These are phyloP conservation scores for Cyphomyrmex costatus DNA, from an alignment of 1,140 invertebrate species.

Conservation along the genomic window DNA sequence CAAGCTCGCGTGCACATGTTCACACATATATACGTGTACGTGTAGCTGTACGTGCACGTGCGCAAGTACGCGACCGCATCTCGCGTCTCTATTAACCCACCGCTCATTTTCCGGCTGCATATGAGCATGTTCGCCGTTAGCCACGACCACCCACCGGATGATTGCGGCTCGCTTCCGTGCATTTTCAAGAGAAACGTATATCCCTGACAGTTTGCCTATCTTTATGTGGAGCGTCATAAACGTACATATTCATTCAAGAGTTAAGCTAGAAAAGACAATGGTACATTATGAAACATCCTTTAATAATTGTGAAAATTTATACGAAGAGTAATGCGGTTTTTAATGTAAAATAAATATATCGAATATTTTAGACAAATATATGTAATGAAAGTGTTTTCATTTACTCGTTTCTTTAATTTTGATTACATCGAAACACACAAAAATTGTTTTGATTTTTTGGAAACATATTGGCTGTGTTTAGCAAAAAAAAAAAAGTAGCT, in stretches of 20 bases:
- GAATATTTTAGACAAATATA: too few relatives aligned
- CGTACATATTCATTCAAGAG: neutral
- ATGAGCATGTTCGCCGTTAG: slow-evolving; percentile 42
- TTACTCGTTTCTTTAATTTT: neutral
- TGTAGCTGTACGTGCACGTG: neutral
- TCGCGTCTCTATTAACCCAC: slow-evolving; percentile 77
- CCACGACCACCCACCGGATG: slow-evolving; percentile 14
- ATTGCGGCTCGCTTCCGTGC: slow-evolving; percentile 19
- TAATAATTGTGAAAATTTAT: neutral
- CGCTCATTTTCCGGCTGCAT: slow-evolving; percentile 73
- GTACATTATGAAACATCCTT: neutral
- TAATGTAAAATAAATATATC: too few relatives aligned
- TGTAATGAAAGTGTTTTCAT: neutral
- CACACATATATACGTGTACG: neutral
- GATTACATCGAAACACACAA: neutral
- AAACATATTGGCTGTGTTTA: neutral
- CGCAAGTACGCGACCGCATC: slow-evolving; percentile 31
- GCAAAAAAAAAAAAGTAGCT: too few relatives aligned
- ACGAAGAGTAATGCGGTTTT: too few relatives aligned
- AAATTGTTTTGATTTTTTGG: neutral
- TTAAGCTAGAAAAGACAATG: neutral
- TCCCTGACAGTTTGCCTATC: neutral
- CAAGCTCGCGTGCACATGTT: neutral
- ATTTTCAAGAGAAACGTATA: slow-evolving; percentile 14
- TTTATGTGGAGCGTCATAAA: neutral